Conservation (phyloP, 2,113 vertebrate species). For the Equus quagga region DNA sequence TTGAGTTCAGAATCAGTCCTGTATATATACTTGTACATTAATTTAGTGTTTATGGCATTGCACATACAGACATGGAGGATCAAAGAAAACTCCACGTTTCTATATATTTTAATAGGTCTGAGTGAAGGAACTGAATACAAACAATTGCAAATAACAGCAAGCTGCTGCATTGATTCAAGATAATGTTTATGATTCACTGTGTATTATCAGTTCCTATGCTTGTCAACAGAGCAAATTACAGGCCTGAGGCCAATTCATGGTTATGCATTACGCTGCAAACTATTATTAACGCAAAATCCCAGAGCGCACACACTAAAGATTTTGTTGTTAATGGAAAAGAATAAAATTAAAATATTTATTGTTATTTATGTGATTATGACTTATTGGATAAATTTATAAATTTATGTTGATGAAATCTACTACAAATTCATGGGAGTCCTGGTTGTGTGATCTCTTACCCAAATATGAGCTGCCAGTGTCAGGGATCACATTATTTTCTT, state of each 20-base stretch:
- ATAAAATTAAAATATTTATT: conserved; percentile 21
- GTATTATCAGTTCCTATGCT: conserved; percentile 41
- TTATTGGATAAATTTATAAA: not conserved
- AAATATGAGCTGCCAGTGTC: not conserved
- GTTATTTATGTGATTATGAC: not conserved
- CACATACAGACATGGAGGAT: not conserved
- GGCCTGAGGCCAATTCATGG: not conserved
- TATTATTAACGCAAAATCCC: conserved; percentile 40
- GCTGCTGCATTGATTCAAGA: conserved; percentile 49
- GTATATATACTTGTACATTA: not conserved
- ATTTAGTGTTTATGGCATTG: not conserved
- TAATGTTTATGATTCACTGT: conserved; percentile 43
- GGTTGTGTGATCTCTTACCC: not conserved
- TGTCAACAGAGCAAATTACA: conserved; percentile 64
- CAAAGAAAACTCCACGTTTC: not conserved
- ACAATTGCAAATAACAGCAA: conserved; percentile 20
- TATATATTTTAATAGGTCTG: conserved; percentile 15
- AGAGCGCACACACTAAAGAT: not conserved
- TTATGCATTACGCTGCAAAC: not conserved
- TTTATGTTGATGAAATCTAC: not conserved
- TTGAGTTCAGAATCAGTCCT: not conserved
- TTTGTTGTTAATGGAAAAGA: conserved; percentile 20
- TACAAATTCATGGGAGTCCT: not conserved
- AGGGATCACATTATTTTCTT: not conserved
- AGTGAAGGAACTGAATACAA: not conserved